Conservation (phyloP, 2,797 vertebrate genomes). For the Benthosema pterotum region DNA sequence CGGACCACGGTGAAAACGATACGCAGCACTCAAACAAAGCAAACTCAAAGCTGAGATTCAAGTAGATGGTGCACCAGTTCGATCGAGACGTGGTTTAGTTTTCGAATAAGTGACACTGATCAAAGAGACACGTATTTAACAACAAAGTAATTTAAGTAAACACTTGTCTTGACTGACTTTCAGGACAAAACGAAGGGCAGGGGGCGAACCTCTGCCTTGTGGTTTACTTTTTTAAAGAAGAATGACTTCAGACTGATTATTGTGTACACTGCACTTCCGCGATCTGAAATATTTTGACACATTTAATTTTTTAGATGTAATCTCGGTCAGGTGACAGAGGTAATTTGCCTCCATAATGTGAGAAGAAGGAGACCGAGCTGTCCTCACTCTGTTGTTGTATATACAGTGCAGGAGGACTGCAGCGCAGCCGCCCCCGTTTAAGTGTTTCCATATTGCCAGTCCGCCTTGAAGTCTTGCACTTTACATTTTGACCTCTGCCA, state of each 20-base stretch:
- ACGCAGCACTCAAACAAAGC: not conserved
- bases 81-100: not conserved
- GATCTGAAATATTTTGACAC: conserved; percentile 21
- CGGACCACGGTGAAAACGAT: not conserved
- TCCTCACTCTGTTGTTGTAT: conserved; percentile 28
- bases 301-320: conserved; percentile 25
- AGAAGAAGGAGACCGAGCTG: conserved; percentile 28
- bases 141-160: conserved; percentile 4
- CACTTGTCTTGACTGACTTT: conserved; percentile 8
- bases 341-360: conserved; percentile 37
- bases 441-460: conserved; percentile 67
- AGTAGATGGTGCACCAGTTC: no score
- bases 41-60: not conserved
- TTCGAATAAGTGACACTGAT: conserved; percentile 1
- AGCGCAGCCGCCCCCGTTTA: conserved; percentile 49
- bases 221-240: conserved; percentile 27
- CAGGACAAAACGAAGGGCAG: conserved; percentile 16
- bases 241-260: conserved; percentile 35
- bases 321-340: conserved; percentile 47
- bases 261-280: conserved; percentile 4
- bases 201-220: conserved; percentile 29
- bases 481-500: conserved; percentile 60
- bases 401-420: conserved; percentile 40
- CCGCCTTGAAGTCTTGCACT: conserved; percentile 49
- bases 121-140: conserved; percentile 1